Evolutionary conservation across 2,797 vertebrate species (phyloP), one percentile per base, ranked within the genome.

Genomic region (Halcyon badia): DNA sequence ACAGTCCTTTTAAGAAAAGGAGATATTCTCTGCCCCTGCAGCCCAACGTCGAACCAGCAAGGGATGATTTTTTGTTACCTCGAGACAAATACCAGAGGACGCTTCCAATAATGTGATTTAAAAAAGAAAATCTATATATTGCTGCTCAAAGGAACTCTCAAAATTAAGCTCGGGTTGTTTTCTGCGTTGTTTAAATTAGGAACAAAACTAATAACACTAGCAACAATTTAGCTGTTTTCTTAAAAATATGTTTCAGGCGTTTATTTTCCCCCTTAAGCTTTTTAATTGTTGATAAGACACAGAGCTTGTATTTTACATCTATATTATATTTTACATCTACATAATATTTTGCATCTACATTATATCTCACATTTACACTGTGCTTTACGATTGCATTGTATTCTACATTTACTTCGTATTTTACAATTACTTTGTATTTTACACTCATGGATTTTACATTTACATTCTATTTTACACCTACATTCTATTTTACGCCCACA

Each of bases 1-100:
- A 96, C 68, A 93, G 71, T 62, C 86, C 93, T 90, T 76, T 92
- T 13, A 60, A 33, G 31, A 56, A 87, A 85, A 83, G 84, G 92
- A 56, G 97, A 96, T 46, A 87, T 94, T 95, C 91, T 86, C 61
- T 88, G 80, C 33, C 75, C 70, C 75, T 12, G 24, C 21, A 31
- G 60, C 42, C 66, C 8, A 16, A 71, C 18, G 7, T 78, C 7
- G 10, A 64, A 41, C 15, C 71, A 46, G 58, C n/a, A 5, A 41
- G 61, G 92, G 94, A 96, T 89, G 60, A 70, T 24, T 24, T 68
- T 51, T 60, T 42, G 76, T 37, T 21, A 28, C 5, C 0, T 61
- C 66, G 9, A 49, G 70, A 64, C 65, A 82, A 94, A 89, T 31
- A 35, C 64, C 39, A 49, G 81, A 39, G 58, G 62, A 54, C 3